Evolutionary conservation across 2,113 vertebrate genomes (phyloP).

Genomic region (Vimba vimba): DNA sequence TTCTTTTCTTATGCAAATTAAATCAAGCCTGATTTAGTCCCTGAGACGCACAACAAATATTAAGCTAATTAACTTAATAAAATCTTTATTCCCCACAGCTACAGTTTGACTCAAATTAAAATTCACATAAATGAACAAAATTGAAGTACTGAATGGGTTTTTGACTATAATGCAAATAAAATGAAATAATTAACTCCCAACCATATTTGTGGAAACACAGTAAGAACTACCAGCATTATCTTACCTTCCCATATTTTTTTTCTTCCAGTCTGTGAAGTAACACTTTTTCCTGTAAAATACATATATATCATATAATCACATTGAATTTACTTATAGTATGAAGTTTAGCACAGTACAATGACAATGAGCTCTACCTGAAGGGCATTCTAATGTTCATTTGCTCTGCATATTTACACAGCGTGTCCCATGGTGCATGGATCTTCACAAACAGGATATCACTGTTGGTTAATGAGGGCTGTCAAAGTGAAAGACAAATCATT

Average conservation of each 20-base stretch:
- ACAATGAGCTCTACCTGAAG: constrained; percentile 84
- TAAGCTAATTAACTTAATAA: background rate
- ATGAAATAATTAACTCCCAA: background rate
- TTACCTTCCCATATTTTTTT: constrained; percentile 93
- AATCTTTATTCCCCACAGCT: background rate
- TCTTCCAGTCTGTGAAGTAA: constrained; percentile 95
- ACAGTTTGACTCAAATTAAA: background rate
- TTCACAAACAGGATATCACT: constrained; percentile 98
- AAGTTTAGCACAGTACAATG: background rate
- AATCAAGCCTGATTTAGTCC: constrained; percentile 21
- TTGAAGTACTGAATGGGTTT: background rate
- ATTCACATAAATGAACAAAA: background rate
- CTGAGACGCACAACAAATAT: background rate
- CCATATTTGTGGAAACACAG: background rate
- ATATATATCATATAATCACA: constrained; percentile 53
- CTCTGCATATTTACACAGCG: constrained; percentile 96
- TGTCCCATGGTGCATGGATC: constrained; percentile 95
- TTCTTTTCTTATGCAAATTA: constrained; percentile 16
- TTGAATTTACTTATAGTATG: background rate
- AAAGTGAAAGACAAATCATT: constrained; percentile 34
- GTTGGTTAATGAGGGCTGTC: constrained; percentile 91
- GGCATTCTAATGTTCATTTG: constrained; percentile 99
- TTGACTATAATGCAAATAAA: background rate
- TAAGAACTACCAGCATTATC: constrained; percentile 39
- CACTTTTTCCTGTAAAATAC: constrained; percentile 91